phyloP scores from a whole-genome alignment of 2,797 vertebrate species.

The Macropodus opercularis region DNA sequence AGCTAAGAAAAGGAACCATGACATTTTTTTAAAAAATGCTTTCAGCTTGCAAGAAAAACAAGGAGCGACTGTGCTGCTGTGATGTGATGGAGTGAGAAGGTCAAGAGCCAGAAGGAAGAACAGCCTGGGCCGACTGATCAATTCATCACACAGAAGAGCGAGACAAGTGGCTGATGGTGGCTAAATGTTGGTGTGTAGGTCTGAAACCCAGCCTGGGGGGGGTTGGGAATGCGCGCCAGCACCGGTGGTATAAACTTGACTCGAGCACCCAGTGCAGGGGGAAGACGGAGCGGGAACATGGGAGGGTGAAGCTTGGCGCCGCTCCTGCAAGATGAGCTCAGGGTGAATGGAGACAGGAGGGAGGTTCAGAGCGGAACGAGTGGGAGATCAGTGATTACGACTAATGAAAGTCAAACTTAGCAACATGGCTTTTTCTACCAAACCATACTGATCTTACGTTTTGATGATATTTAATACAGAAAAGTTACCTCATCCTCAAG shows the following conservation, averaged over 20 bases:
- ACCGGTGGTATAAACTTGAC: conserved; percentile 32
- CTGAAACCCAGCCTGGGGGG: background rate
- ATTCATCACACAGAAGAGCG: conserved; percentile 16
- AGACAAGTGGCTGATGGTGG: conserved; percentile 22
- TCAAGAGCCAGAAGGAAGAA: conserved; percentile 28
- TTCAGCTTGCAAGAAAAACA: background rate
- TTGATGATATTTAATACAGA: no score
- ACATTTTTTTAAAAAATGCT: no score
- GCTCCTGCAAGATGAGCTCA: conserved; percentile 6
- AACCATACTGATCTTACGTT: no score
- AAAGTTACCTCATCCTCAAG: background rate
- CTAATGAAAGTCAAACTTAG: background rate
- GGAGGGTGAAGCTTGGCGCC: conserved; percentile 4
- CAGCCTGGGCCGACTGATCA: conserved; percentile 21
- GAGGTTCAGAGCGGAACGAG: conserved; percentile 9
- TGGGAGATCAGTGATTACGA: conserved; percentile 20
- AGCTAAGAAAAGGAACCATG: no score
- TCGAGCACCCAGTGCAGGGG: conserved; percentile 13
- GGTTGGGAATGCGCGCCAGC: conserved; percentile 13
- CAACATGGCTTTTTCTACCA: no score
- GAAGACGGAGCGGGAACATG: background rate
- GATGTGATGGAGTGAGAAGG: conserved; percentile 45
- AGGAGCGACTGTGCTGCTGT: conserved; percentile 11
- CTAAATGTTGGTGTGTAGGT: conserved; percentile 9
- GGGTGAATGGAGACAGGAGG: conserved; percentile 8